Base-by-base conservation (phyloP, 2,113 vertebrate species). In the Eclectus roratus region DNA sequence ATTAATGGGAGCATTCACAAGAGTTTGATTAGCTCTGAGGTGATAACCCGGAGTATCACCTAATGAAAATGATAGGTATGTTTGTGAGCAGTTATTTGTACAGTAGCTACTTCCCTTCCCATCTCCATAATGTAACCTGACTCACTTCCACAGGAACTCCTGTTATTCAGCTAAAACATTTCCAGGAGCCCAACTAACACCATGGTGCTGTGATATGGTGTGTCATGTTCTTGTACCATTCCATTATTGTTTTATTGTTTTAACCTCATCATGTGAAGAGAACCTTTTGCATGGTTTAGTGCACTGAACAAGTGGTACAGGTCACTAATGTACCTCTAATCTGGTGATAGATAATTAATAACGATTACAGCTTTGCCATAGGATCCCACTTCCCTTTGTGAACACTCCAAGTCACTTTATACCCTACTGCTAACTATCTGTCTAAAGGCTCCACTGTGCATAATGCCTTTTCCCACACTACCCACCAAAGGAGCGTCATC, bases 261-360 rank as follows among this genome's bases (percentile, higher is more conserved):
- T 95, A 94, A 97, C 80, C 83, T 91, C 55, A 86, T 74, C 50
- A 72, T 53, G 66, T 60, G 81, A 43, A 4, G 46, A 92, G 77
- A 86, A 87, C 39, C 77, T 93, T 79, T 79, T 71, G 70, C 1
- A 8, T 79, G 61, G 70, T 80, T 96, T 80, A 83, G 77, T 86
- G 76, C 77, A 15, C 65, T 33, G 88, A 66, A 7, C 65, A 78
- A 92, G 88, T 83, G 80, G 35, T 88, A 73, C 65, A 76, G 91
- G 93, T 97, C 94, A 76, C 85, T 91, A 80, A 49, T 52, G 90
- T 47, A 68, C 73, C 94, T 95, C 88, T 95, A 89, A 95, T 93
- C 85, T 85, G 91, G 77, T 93, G 92, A 92, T 17, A 89, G 85
- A 77, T 92, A 92, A 96, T 96, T 94, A 97, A 96, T 92, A 95